Conservation (phyloP, 2,888 invertebrate species). For the Clepsis dumicolana region DNA sequence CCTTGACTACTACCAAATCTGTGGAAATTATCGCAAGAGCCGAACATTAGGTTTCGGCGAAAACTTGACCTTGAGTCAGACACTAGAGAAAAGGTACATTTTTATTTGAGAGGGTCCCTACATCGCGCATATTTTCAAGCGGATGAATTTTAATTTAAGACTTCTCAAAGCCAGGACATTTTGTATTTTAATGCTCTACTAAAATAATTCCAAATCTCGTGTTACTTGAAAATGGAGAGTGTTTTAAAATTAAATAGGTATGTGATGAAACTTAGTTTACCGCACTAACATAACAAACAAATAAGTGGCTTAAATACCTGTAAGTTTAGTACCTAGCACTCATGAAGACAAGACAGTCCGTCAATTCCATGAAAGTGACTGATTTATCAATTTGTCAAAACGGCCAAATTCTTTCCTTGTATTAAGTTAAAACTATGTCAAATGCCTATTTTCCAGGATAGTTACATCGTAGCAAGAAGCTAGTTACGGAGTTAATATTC, state of each 20-base stretch:
- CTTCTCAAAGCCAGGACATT: slow-evolving; percentile 1
- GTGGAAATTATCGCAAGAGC: background rate
- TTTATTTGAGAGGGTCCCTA: background rate
- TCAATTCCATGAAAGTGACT: too few species aligned
- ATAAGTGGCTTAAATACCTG: too few species aligned
- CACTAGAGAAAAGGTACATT: background rate
- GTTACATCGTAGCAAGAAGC: background rate
- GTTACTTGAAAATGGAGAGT: too few species aligned
- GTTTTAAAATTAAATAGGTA: too few species aligned
- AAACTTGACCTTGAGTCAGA: background rate
- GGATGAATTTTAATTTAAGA: slow-evolving; percentile 24
- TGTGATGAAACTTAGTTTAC: too few species aligned
- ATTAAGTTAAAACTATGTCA: background rate
- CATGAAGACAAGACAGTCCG: too few species aligned
- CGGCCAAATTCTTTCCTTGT: too few species aligned
- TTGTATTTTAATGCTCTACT: background rate
- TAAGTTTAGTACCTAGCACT: too few species aligned
- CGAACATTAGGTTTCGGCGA: background rate
- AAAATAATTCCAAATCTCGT: background rate
- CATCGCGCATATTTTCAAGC: slow-evolving; percentile 2
- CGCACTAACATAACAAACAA: too few species aligned
- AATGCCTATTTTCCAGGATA: too few species aligned
- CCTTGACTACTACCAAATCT: background rate
- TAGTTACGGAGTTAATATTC: background rate
- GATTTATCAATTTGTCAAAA: too few species aligned